Conservation (phyloP, 2,113 vertebrate species). For the Apus apus region DNA sequence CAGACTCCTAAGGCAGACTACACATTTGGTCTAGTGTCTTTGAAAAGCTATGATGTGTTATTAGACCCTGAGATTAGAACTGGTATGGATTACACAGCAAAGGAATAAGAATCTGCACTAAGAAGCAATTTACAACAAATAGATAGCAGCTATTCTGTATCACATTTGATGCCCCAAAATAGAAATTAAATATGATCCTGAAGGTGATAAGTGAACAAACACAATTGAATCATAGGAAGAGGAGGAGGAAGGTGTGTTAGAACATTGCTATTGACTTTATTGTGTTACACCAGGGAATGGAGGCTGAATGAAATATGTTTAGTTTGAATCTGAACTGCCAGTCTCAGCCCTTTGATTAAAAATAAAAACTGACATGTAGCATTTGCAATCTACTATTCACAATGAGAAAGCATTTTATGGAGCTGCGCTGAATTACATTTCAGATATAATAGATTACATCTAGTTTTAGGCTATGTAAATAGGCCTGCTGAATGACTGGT, state of each 20-base stretch:
- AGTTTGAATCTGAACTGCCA: conserved; percentile 3
- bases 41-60: neutral
- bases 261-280: conserved; percentile 45
- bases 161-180: conserved; percentile 33
- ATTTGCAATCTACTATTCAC: conserved; percentile 1
- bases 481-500: neutral
- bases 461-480: conserved; percentile 21
- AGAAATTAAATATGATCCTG: conserved; percentile 59
- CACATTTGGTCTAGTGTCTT: neutral
- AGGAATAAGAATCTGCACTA: conserved; percentile 28
- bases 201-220: conserved; percentile 59
- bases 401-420: neutral
- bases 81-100: neutral
- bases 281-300: neutral
- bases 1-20: neutral
- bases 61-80: conserved; percentile 29
- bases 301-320: conserved; percentile 46
- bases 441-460: neutral
- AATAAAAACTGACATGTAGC: conserved; percentile 12
- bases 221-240: neutral
- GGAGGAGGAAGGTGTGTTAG: conserved; percentile 11
- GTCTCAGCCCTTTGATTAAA: conserved; percentile 38
- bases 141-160: conserved; percentile 18
- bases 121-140: conserved; percentile 50
- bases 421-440: neutral